Percentiles rank a stretch among this genome's conserved stretches.
phyloP scores from a whole-genome alignment of 2,797 vertebrate species.

The Syncerus caffer region DNA sequence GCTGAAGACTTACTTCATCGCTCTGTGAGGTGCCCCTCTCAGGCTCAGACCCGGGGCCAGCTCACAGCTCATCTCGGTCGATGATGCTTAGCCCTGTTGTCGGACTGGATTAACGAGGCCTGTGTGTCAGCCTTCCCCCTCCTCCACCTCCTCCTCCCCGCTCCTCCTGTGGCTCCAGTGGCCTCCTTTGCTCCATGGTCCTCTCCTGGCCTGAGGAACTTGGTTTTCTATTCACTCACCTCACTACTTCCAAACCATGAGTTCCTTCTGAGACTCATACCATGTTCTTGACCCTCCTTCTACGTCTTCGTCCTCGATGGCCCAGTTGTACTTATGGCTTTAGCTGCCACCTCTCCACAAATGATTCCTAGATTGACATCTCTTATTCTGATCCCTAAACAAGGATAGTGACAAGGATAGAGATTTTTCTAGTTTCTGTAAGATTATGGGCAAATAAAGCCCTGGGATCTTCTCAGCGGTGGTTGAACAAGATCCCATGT shows the following conservation, averaged over 20 bases:
- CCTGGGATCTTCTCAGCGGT: neutral
- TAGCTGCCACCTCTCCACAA: neutral
- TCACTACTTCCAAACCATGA: neutral
- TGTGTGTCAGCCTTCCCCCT: neutral
- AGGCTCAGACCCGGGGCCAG: neutral
- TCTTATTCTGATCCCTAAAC: neutral
- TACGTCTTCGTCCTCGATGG: fast-evolving
- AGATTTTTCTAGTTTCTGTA: neutral
- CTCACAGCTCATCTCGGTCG: neutral
- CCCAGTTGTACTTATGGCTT: neutral
- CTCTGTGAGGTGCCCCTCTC: neutral
- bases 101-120: neutral
- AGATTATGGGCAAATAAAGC: neutral
- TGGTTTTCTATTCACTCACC: neutral
- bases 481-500: neutral
- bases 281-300: neutral
- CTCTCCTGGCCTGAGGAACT: neutral
- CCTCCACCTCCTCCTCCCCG: neutral
- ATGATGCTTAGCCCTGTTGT: neutral
- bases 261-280: neutral
- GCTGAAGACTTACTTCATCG: neutral
- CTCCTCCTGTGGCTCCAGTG: neutral
- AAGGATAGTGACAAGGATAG: neutral
- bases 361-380: neutral
- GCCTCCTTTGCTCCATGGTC: neutral